Percentiles rank a stretch among this genome's conserved stretches.
Conservation (phyloP, 2,888 invertebrate species). For the Emmelina monodactyla region DNA sequence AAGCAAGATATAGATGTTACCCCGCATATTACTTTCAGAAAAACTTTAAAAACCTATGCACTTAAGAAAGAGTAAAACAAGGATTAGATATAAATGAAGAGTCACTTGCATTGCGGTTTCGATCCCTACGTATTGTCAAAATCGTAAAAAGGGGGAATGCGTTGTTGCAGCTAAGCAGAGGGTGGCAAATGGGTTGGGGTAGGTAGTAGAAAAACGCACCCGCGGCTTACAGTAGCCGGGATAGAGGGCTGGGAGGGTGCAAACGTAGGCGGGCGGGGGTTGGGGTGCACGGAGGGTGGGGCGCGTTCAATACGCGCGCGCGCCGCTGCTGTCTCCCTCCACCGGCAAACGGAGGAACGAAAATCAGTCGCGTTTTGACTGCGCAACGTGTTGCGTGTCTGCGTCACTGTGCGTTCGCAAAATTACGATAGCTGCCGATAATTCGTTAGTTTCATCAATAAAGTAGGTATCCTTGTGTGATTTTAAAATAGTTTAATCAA, state of each 20-base stretch:
- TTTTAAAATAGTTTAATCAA: too few species aligned
- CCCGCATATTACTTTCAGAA: too few species aligned
- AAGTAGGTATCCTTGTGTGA: constrained; percentile 38
- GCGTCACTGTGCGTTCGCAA: constrained; percentile 9
- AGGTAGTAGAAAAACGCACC: constrained; percentile 16
- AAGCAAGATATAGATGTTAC: too few species aligned
- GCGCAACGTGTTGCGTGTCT: constrained; percentile 6
- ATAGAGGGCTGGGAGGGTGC: constrained; percentile 31
- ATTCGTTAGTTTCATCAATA: constrained; percentile 28
- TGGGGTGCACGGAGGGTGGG: constrained; percentile 37
- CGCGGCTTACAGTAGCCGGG: constrained; percentile 20
- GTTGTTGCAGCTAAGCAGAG: constrained; percentile 12
- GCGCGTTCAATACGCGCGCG: constrained; percentile 62
- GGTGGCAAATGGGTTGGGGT: constrained; percentile 16
- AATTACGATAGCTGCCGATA: constrained; percentile 48
- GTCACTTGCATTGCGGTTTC: too few species aligned
- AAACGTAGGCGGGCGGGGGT: constrained; percentile 42
- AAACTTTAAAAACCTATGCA: too few species aligned
- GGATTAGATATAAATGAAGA: too few species aligned
- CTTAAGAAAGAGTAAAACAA: too few species aligned
- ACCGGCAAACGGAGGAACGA: too few species aligned
- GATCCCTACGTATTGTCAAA: constrained; percentile 4
- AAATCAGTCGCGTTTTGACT: constrained; percentile 1
- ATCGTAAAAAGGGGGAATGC: constrained; percentile 10
- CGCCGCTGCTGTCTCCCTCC: constrained; percentile 31